These are phyloP conservation scores for Drosophila dives DNA, from an alignment of 2,888 invertebrate genomes.

Conservation along the genomic window DNA sequence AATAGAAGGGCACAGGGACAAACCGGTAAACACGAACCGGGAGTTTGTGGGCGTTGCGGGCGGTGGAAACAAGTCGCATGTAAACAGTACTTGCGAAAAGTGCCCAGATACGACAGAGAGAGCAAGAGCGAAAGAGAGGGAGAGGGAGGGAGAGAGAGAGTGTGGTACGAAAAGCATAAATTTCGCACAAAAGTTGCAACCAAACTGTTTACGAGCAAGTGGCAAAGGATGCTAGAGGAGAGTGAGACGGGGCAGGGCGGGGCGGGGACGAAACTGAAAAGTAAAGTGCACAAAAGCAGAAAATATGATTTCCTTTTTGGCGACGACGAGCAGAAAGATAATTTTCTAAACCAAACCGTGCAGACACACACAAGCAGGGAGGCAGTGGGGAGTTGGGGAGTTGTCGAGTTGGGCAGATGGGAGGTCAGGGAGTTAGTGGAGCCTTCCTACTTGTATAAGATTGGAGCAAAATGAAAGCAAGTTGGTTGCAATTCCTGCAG, in stretches of 20 bases:
- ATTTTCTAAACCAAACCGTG: conserved; percentile 77
- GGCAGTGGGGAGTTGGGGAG: neutral
- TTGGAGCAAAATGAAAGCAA: conserved; percentile 55
- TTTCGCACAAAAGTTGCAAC: conserved; percentile 82
- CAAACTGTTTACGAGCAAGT: conserved; percentile 78
- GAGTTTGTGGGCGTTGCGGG: conserved; percentile 10
- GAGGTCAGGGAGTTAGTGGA: neutral
- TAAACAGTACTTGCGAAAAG: conserved; percentile 71
- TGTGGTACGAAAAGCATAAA: conserved; percentile 74
- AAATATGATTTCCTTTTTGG: conserved; percentile 84
- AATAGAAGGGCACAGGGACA: conserved; percentile 36
- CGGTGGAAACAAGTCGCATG: conserved; percentile 53
- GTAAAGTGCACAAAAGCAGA: conserved; percentile 83
- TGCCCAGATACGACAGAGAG: conserved; percentile 63
- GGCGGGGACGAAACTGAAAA: conserved; percentile 66
- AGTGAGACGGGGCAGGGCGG: conserved; percentile 1
- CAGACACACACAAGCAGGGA: conserved; percentile 17
- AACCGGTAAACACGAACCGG: conserved; percentile 27
- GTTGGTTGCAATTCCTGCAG: conserved; percentile 76
- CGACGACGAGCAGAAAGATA: conserved; percentile 82
- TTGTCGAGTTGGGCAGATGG: neutral
- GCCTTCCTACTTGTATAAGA: conserved; percentile 36
- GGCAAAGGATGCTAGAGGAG: conserved; percentile 16
- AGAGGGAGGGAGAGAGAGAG: conserved; percentile 6
- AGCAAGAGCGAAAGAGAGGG: neutral